Evolutionary conservation across 2,797 vertebrate genomes (phyloP).

Genomic region (Platyrinchus mystaceus): DNA sequence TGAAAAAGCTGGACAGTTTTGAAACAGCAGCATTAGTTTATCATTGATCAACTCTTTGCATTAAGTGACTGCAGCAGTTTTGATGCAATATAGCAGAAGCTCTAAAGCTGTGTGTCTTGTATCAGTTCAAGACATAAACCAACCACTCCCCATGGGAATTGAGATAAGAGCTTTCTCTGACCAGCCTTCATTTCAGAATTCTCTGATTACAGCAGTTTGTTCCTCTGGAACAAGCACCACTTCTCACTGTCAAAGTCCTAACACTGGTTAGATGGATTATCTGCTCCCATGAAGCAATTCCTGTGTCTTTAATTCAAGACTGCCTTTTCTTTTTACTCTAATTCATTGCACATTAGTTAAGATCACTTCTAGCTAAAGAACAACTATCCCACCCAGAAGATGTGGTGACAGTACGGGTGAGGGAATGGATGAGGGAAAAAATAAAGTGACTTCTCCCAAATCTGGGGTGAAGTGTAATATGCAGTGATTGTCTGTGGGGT

Average conservation of each 20-base stretch:
- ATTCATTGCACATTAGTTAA: not conserved
- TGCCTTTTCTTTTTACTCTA: not conserved
- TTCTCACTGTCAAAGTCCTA: not conserved
- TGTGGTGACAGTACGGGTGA: not conserved
- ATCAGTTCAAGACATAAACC: not conserved
- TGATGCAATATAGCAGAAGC: not conserved
- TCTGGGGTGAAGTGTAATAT: not conserved
- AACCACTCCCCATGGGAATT: not conserved
- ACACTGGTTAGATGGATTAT: not conserved
- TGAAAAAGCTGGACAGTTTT: not conserved
- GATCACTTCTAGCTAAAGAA: not conserved
- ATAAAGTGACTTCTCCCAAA: not conserved
- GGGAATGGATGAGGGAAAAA: not conserved
- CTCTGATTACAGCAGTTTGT: not conserved
- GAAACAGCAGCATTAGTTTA: not conserved
- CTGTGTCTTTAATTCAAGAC: not conserved
- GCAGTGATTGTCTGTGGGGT: not conserved
- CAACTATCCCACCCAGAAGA: not conserved
- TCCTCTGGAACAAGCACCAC: not conserved
- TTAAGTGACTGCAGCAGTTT: not conserved
- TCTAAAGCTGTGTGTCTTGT: not conserved
- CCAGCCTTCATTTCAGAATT: not conserved
- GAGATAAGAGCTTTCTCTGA: not conserved
- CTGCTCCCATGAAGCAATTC: not conserved
- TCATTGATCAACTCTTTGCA: not conserved